A percentile compares a stretch with the other conserved stretches of the same genome.
These are phyloP conservation scores for Melinopterus prodromus DNA, from an alignment of 2,888 invertebrate species.

Conservation along the genomic window DNA sequence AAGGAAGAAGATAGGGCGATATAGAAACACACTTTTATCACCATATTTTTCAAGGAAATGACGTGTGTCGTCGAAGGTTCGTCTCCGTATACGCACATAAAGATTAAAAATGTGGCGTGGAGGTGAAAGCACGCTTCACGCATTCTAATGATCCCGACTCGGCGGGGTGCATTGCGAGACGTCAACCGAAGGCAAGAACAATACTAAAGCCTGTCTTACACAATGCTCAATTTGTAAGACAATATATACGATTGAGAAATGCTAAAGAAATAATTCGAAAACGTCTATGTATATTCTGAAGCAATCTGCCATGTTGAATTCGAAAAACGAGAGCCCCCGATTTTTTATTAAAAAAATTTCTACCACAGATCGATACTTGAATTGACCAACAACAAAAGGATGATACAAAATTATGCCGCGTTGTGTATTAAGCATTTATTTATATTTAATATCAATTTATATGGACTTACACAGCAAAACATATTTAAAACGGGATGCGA, in stretches of 20 bases:
- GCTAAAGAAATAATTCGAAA: neutral
- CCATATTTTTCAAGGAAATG: conserved; percentile 24
- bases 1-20: conserved; percentile 19
- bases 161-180: conserved; percentile 16
- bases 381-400: too few relatives aligned
- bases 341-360: too few relatives aligned
- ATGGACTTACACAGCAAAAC: too few relatives aligned
- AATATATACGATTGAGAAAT: neutral
- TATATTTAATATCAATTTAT: too few relatives aligned
- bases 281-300: neutral
- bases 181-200: conserved; percentile 12
- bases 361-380: too few relatives aligned
- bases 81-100: conserved; percentile 14
- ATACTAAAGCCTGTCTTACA: neutral
- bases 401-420: too few relatives aligned
- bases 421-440: too few relatives aligned
- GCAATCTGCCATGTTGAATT: too few relatives aligned
- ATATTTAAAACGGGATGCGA: too few relatives aligned
- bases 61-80: conserved; percentile 5
- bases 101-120: conserved; percentile 12
- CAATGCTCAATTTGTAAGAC: neutral
- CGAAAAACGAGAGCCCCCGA: too few relatives aligned
- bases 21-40: conserved; percentile 23
- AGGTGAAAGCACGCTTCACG: conserved; percentile 24
- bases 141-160: conserved; percentile 19